Base-by-base conservation (phyloP, 2,113 vertebrate genomes). In the Ictalurus furcatus region DNA sequence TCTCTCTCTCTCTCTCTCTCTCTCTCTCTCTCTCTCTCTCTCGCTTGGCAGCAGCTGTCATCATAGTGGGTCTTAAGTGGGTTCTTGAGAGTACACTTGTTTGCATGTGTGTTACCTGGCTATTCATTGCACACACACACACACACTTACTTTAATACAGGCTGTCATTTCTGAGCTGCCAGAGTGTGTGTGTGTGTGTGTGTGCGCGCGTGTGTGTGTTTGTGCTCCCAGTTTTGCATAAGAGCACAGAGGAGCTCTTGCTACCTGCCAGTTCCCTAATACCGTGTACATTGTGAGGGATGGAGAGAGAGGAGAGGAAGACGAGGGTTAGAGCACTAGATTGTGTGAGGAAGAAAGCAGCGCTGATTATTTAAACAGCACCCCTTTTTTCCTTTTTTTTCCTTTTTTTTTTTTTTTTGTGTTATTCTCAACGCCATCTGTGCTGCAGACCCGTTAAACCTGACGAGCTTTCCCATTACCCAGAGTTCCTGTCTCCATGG, bases 391-490 rank as follows among this genome's bases (percentile, higher is more conserved):
- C 54, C 56, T 73, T 7, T 61, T 61, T 84, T 63, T 63, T 83
- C 44, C 44, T 7, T 71, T 61, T 76, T 9, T 65, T 63, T 0
- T 4, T 52, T 63, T 85, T 40, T 84, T 48, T 40, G 58, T 78
- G 58, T 78, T 84, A 37, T 48, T 85, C 83, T 17, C 88, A 8
- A 58, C 63, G 67, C 89, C 90, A 90, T 90, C 89, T 89, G 89
- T 85, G 86, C 85, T 76, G 37, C 90, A 91, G 89, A 92, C 82
- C 30, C 80, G 17, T 71, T 83, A 81, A 87, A 86, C 89, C 86
- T 80, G 81, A 89, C 40, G 0, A 52, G 78, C 85, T 88, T 52
- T 84, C 69, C 71, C 67, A 71, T 17, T 83, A 84, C 67, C 87
- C 79, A 71, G 79, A 71, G 67, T 73, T 69, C 87, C 65, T 40